phyloP scores from a whole-genome alignment of 2,113 vertebrate genomes.

The Sporophila hypoxantha region DNA sequence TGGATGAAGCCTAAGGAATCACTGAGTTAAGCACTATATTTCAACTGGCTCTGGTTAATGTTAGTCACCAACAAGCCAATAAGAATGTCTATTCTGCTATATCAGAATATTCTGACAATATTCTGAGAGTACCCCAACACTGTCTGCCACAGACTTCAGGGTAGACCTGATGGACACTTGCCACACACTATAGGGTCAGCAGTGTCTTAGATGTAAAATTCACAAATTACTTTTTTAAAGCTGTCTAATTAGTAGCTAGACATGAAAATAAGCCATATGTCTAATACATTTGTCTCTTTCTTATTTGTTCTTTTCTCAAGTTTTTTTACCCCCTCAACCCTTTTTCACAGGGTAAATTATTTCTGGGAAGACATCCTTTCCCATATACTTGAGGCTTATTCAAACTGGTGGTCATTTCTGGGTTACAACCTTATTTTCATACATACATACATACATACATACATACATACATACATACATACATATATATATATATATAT shows the following conservation, averaged over 20 bases:
- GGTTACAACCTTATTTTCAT: neutral
- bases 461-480: neutral
- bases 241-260: neutral
- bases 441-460: too few species aligned
- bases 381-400: neutral
- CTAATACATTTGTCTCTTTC: neutral
- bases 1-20: neutral
- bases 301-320: neutral
- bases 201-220: neutral
- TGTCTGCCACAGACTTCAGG: neutral
- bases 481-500: neutral
- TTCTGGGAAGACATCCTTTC: neutral
- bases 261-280: neutral
- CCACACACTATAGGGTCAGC: neutral
- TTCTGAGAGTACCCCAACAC: neutral
- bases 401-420: neutral
- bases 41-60: neutral
- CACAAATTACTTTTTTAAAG: neutral
- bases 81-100: neutral
- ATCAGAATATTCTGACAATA: neutral
- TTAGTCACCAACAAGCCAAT: neutral
- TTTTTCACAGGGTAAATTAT: neutral
- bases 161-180: neutral
- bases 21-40: neutral
- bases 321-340: rapidly evolving